These are phyloP conservation scores for Parazoanthus swiftii DNA, from an alignment of 92 coral and sea anemone genomes.

Conservation along the genomic window DNA sequence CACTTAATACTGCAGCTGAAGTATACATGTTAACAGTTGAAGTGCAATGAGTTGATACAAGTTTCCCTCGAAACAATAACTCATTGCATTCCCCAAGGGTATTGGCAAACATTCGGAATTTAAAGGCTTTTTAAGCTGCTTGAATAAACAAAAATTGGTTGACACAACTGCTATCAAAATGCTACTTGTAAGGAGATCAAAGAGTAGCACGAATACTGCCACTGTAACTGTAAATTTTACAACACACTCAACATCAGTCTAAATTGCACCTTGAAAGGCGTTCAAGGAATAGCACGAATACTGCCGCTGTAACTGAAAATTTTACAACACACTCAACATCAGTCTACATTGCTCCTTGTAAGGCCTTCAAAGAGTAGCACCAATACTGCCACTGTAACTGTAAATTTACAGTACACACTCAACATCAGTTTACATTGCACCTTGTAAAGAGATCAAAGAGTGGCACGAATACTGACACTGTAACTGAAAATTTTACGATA, in stretches of 20 bases:
- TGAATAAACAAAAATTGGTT: not conserved
- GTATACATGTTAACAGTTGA: too few species aligned
- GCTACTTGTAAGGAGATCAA: not conserved
- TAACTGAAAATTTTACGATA: too few species aligned
- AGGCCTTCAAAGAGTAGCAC: too few species aligned
- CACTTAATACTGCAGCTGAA: too few species aligned
- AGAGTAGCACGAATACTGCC: not conserved
- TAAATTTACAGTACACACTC: not conserved
- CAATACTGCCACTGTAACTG: not conserved
- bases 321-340: too few species aligned
- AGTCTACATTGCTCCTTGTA: too few species aligned
- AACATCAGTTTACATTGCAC: not conserved
- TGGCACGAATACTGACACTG: not conserved
- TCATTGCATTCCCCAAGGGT: too few species aligned
- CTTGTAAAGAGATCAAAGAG: not conserved
- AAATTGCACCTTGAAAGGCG: not conserved
- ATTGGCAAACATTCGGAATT: not conserved
- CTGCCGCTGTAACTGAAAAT: too few species aligned
- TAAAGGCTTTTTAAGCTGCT: not conserved
- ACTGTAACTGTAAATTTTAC: not conserved
- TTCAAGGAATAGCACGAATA: not conserved
- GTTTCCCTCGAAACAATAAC: too few species aligned
- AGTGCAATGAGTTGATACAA: too few species aligned
- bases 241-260: not conserved
- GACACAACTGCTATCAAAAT: not conserved